A percentile compares a stretch with the other conserved stretches of the same genome.
Evolutionary conservation across 2,113 vertebrate genomes (phyloP).

Genomic region (Rhinolophus ferrumequinum): DNA sequence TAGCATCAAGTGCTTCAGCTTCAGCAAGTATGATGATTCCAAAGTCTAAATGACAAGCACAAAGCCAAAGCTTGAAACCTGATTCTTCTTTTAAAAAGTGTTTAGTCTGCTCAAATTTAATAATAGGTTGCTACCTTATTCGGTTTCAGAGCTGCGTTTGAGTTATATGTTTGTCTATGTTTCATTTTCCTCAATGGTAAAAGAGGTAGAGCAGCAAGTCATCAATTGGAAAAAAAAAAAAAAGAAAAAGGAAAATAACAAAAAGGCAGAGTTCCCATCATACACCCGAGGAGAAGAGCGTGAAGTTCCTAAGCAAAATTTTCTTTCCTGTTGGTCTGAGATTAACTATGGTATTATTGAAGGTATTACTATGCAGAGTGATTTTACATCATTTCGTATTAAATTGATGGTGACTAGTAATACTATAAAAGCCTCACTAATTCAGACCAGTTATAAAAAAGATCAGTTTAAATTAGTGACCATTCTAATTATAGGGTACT

Average conservation of each 20-base stretch:
- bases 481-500: constrained; percentile 26
- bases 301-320: neutral
- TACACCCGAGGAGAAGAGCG: neutral
- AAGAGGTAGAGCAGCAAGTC: constrained; percentile 62
- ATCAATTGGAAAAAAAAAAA: neutral
- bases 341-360: neutral
- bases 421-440: constrained; percentile 37
- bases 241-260: neutral
- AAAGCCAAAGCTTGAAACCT: constrained; percentile 76
- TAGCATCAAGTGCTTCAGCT: constrained; percentile 1
- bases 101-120: constrained; percentile 82
- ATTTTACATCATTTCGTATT: constrained; percentile 7
- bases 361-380: neutral
- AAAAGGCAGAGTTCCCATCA: neutral
- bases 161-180: constrained; percentile 61
- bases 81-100: constrained; percentile 73
- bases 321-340: constrained; percentile 27
- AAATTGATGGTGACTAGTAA: neutral
- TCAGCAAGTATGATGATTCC: constrained; percentile 47
- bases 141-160: constrained; percentile 73
- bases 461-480: neutral
- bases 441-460: constrained; percentile 26
- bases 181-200: constrained; percentile 72
- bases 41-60: constrained; percentile 62
- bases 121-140: constrained; percentile 79